Evolutionary conservation across 2,113 vertebrate genomes (phyloP).

Genomic region (Malurus cyaneus): DNA sequence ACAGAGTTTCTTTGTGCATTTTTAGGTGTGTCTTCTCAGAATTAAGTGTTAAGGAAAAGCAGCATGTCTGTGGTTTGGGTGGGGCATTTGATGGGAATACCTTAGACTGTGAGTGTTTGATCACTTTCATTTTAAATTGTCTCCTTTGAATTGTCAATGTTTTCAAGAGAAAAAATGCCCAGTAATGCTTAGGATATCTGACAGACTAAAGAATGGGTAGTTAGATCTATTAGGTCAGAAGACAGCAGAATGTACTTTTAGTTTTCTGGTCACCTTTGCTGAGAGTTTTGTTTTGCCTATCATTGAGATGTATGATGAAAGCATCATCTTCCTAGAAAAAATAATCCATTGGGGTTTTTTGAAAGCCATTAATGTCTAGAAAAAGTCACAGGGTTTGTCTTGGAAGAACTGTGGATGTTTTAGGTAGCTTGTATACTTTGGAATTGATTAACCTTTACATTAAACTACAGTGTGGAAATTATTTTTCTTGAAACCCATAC

Average conservation of each 20-base stretch:
- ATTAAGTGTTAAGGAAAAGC: not conserved
- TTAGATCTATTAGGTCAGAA: not conserved
- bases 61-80: not conserved
- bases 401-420: not conserved
- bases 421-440: not conserved
- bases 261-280: not conserved
- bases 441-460: not conserved
- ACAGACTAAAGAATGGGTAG: not conserved
- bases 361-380: not conserved
- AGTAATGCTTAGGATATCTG: not conserved
- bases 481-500: not conserved
- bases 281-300: not conserved
- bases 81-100: no score
- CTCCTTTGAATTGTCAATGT: not conserved
- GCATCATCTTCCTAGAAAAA: not conserved
- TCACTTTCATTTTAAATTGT: not conserved
- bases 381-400: not conserved
- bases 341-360: not conserved
- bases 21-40: not conserved
- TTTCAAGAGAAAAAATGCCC: not conserved
- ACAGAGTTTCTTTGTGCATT: not conserved
- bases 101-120: rapidly evolving
- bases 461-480: not conserved
- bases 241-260: not conserved
- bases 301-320: not conserved